Base-by-base conservation (phyloP, 2,888 invertebrate species). In the Harpalus rufipes region DNA sequence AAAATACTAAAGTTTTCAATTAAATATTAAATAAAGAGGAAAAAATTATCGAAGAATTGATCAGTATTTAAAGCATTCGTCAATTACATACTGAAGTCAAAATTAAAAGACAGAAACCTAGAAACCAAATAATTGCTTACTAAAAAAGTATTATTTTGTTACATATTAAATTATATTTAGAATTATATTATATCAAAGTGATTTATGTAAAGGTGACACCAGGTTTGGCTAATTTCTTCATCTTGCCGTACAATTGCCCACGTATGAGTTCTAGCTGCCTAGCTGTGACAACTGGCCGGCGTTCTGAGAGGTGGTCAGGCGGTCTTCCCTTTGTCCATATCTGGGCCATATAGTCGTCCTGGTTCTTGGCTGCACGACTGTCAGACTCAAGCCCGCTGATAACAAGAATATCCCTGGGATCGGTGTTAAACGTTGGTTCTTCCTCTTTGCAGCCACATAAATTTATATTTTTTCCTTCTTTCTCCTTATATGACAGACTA, bases 251-350 rank as follows among this genome's bases (percentile, higher is more conserved):
- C 1, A 78, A 78, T 39, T 84, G 84, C 10, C 63, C 63, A 1
- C 84, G 78, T 21, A 84, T 63, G 7, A 84, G 51, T 63, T 76
- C 63, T 32, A 84, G 16, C 14, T 84, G 63, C 7, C 84, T 51
- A 6, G 84, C 78, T 8, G 84, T 51, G 7, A 84, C 76, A 12
- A 59, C 51, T 18, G 84, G 84, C 12, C 61, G 41, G 0, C 21
- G 58, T 6, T n/a, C 16, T 6, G 76, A 44, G 16, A 84, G 12
- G 25, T 78, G 16, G 1, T 7, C 2, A 3, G 84, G 84, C 8
- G 78, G 84, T 78, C 78, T 41, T 61, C 84, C 78, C 16, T 65
- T 63, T 5, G 16, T 21, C 84, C 84, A 84, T 6, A 84, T 21
- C 14, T 25, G 39, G 14, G 76, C 18, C 12, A 84, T 56, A 12